These are phyloP conservation scores for Volucella bombylans DNA, from an alignment of 2,888 invertebrate species.

Conservation along the genomic window DNA sequence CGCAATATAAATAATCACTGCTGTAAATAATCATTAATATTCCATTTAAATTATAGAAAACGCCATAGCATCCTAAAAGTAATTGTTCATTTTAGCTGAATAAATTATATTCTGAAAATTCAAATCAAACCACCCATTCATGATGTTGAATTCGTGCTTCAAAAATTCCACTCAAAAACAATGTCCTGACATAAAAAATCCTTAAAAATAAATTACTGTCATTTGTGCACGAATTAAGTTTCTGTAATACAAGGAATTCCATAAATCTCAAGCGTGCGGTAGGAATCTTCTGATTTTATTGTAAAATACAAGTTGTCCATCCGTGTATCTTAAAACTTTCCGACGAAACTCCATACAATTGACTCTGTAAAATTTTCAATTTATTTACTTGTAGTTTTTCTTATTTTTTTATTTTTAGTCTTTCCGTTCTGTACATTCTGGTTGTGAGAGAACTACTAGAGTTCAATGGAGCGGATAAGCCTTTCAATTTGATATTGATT, in stretches of 20 bases:
- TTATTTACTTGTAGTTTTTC: neutral
- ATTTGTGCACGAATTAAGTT: neutral
- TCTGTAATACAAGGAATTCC: slow-evolving; percentile 14
- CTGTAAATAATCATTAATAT: too few species aligned
- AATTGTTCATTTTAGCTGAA: neutral
- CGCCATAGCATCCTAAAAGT: too few species aligned
- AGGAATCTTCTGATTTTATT: slow-evolving; percentile 24
- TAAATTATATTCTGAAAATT: slow-evolving; percentile 13
- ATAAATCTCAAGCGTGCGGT: slow-evolving; percentile 42
- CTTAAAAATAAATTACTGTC: slow-evolving; percentile 24
- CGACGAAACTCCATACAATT: slow-evolving; percentile 57
- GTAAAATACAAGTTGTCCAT: slow-evolving; percentile 46
- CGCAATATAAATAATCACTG: too few species aligned
- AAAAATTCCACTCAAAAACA: slow-evolving; percentile 13
- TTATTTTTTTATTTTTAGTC: slow-evolving; percentile 49
- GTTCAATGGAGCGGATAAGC: slow-evolving; percentile 62
- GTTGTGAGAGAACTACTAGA: slow-evolving; percentile 4
- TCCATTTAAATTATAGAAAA: too few species aligned
- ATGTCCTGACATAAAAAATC: slow-evolving; percentile 8
- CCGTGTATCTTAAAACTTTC: slow-evolving; percentile 47
- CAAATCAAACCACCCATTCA: neutral
- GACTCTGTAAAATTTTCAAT: slow-evolving; percentile 58
- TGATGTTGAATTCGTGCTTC: slow-evolving; percentile 1
- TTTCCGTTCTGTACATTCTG: slow-evolving; percentile 9
- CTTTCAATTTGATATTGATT: slow-evolving; percentile 70